phyloP scores from a whole-genome alignment of 1,140 invertebrate genomes.

The Akabosia matsudoensis region DNA sequence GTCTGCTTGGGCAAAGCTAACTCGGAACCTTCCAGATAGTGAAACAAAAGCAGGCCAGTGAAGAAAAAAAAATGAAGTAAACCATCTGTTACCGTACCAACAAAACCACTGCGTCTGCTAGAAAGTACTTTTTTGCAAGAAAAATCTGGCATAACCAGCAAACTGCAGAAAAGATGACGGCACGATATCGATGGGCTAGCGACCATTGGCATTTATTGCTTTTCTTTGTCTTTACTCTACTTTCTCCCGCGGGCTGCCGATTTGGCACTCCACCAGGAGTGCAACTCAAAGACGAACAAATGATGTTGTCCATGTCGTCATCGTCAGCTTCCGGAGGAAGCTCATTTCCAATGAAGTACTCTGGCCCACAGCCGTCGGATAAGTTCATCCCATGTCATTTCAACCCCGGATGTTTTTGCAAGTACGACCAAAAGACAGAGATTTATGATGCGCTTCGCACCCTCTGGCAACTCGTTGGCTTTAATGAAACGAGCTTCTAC shows the following conservation, averaged over 20 bases:
- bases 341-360: background rate
- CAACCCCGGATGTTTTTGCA: slow-evolving; percentile 46
- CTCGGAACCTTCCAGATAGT: too few species aligned
- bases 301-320: background rate
- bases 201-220: too few species aligned
- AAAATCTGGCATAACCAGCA: too few species aligned
- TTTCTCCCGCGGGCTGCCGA: background rate
- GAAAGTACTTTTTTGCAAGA: too few species aligned
- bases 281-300: background rate
- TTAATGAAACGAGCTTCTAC: slow-evolving; percentile 41
- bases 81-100: too few species aligned
- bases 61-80: too few species aligned
- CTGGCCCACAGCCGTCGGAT: slow-evolving; percentile 36
- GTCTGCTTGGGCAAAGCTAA: background rate
- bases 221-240: background rate
- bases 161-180: too few species aligned
- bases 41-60: too few species aligned
- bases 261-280: background rate
- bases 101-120: too few species aligned
- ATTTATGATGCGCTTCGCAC: slow-evolving; percentile 44
- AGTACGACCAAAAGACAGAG: slow-evolving; percentile 46
- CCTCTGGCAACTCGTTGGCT: slow-evolving; percentile 40
- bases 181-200: too few species aligned
- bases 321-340: background rate
- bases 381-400: slow-evolving; percentile 45